These are phyloP conservation scores for Abrostola triplasia DNA, from an alignment of 2,888 invertebrate genomes.

Conservation along the genomic window DNA sequence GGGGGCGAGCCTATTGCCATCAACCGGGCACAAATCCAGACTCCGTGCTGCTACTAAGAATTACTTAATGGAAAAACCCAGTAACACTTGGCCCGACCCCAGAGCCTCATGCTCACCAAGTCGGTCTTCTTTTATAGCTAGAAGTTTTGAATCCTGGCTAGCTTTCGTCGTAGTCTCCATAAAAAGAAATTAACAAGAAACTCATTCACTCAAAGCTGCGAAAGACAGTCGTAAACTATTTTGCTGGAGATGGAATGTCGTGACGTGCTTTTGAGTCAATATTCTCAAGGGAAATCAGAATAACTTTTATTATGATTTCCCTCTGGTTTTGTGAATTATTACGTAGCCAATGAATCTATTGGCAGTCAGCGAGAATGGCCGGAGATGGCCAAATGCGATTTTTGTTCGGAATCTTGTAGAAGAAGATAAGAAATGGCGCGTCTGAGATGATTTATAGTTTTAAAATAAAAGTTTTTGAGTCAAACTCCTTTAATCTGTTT, in stretches of 20 bases:
- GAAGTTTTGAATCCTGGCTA: no score
- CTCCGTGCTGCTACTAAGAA: no score
- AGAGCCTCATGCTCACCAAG: no score
- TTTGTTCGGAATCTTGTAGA: conserved; percentile 8
- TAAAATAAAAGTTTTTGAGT: conserved; percentile 1
- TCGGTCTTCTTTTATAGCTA: no score
- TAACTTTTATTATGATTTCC: conserved; percentile 44
- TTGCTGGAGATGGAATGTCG: not conserved
- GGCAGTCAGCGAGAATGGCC: not conserved
- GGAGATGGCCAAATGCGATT: conserved; percentile 8
- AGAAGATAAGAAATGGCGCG: not conserved
- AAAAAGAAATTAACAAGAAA: no score
- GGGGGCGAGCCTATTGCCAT: no score
- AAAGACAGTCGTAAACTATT: not conserved
- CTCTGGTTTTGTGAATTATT: conserved; percentile 40
- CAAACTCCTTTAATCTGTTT: conserved; percentile 1
- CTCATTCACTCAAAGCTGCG: not conserved
- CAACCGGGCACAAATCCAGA: no score
- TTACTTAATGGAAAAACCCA: no score
- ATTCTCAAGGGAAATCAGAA: conserved; percentile 44
- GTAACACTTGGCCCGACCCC: no score
- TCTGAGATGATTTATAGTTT: conserved; percentile 3
- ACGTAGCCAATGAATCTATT: conserved; percentile 32
- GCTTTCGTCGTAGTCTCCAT: no score
- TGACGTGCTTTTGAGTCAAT: conserved; percentile 10